Base-by-base conservation (phyloP, 1,140 invertebrate genomes). In the Gonioctena quinquepunctata region DNA sequence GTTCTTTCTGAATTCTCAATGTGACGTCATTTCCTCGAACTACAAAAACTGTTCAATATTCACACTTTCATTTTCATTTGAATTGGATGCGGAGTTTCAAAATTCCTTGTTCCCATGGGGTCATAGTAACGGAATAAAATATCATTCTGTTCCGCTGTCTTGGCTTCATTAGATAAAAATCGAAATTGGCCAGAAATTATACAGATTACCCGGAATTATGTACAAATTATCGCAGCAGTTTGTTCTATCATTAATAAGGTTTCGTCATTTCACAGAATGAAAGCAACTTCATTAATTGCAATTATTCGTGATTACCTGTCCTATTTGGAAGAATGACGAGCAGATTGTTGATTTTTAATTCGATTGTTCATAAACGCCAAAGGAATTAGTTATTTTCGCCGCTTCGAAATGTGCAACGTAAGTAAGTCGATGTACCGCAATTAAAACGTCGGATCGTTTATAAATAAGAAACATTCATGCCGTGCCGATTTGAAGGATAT, bases 261-360 rank as follows among this genome's bases (percentile, higher is more conserved):
- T 42, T 42, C 33, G 33, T 42, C 33, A 42, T 42, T 42, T 42
- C 33, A 42, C 33, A n/a, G 16, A 42, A 42, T 42, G 13, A 42
- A 42, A 42, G 33, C 16, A 42, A 42, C 33, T 42, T 57, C 21
- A 57, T 57, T 57, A 57, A 25, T 13, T 25, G 21, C 21, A 21
- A 57, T 25, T 21, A 57, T 13, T 18, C n/a, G 54, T 57, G n/a
- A 57, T 57, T 57, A 57, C 22, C 21, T 57, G 33, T 42, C 33
- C 33, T 57, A 57, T 57, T 57, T 25, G 21, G 21, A 25, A 57
- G 54, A 22, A 57, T 57, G 54, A 57, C 54, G 22, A 21, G 54
- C 54, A 57, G 54, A 23, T 57, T 57, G 54, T 57, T 57, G 21
- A 57, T 57, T 57, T 57, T 57, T 57, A 57, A 57, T 57, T 57